Evolutionary conservation across 2,888 invertebrate species (phyloP), one percentile per base, ranked within the genome.

Genomic region (Spodoptera littoralis): DNA sequence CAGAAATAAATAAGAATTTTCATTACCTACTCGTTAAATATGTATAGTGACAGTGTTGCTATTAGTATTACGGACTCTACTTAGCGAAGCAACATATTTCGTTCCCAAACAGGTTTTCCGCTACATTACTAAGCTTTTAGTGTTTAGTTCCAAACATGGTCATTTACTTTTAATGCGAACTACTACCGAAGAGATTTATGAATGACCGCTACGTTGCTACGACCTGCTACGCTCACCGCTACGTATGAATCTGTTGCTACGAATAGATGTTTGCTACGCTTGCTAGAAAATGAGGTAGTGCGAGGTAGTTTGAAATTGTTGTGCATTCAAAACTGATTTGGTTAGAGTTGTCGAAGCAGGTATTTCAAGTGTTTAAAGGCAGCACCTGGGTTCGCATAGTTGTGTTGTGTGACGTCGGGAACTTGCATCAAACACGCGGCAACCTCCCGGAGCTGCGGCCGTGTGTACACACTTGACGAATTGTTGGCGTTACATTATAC

Each of bases 301-400:
- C 73, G 76, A 76, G 69, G 66, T 70, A 78, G 73, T 77, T 78
- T 69, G 55, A 54, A 77, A 73, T 77, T 63, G 71, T 72, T 71
- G 54, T 56, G 53, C 49, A 65, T 54, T 53, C 57, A 45, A 69
- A 69, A 77, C 73, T 73, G 80, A 73, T 79, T 82, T 61, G 70
- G 73, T 79, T 65, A 68, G 61, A 55, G 46, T 69, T 73, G 67
- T 75, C 65, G 64, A 56, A 55, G 63, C 55, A 73, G 81, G 69
- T 80, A 85, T 81, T 77, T 57, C 57, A 80, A 75, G 73, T 77
- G 71, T 82, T 73, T 75, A 65, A 66, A 68, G 67, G 62, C 57
- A 70, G 64, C 69, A 73, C 75, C 70, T 81, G 80, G 57, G 53
- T 42, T 56, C 41, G 61, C 63, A 80, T 82, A 83, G 77, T 78